Evolutionary conservation across 2,113 vertebrate genomes (phyloP).

Genomic region (Chloroceryle aenea): DNA sequence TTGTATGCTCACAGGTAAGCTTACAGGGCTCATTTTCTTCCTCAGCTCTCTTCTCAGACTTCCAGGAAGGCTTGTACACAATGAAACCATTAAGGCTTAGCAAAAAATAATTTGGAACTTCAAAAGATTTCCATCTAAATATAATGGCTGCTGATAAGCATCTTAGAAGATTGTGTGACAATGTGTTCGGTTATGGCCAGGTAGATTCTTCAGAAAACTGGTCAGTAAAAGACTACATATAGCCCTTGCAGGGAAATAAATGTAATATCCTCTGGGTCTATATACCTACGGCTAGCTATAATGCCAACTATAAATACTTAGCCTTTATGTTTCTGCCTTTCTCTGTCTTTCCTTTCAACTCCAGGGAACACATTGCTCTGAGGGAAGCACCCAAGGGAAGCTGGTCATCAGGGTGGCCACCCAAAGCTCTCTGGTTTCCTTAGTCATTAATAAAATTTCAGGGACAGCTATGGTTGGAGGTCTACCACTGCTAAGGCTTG

Average conservation of each 20-base stretch:
- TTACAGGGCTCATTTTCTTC: not conserved
- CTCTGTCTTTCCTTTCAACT: not conserved
- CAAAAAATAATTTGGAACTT: not conserved
- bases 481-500: not conserved
- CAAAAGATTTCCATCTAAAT: not conserved
- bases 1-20: not conserved
- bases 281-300: not conserved
- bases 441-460: not conserved
- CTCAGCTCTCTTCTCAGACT: not conserved
- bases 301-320: not conserved
- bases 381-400: not conserved
- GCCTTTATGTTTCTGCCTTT: not conserved
- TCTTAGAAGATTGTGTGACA: not conserved
- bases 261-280: not conserved
- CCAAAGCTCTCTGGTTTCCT: not conserved
- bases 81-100: not conserved
- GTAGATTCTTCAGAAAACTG: not conserved
- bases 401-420: not conserved
- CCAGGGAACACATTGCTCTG: not conserved
- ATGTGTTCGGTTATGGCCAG: not conserved
- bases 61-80: not conserved
- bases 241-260: not conserved
- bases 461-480: not conserved
- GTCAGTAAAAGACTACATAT: not conserved
- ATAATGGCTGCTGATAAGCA: not conserved